phyloP scores from a whole-genome alignment of 1,140 invertebrate species.

The Wiebesia pumilae region DNA sequence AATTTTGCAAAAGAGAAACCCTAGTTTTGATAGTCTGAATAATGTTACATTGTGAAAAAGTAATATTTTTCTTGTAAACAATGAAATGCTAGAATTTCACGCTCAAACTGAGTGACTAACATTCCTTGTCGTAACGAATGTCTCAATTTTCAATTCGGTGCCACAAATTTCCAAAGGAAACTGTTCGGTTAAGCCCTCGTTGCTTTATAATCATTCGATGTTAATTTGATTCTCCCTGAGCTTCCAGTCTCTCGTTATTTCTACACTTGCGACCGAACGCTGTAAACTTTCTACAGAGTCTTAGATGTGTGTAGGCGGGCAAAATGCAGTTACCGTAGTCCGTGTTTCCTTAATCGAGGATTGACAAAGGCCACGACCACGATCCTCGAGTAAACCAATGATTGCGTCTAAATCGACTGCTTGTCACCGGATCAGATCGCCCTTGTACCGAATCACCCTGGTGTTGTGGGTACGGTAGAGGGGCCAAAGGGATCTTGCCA shows the following conservation, averaged over 20 bases:
- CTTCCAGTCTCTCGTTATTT: neutral
- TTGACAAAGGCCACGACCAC: constrained; percentile 45
- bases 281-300: neutral
- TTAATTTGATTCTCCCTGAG: neutral
- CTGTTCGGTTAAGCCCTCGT: too few species aligned
- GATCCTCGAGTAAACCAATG: constrained; percentile 63
- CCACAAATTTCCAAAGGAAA: neutral
- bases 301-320: neutral
- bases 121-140: too few species aligned
- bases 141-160: neutral
- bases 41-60: too few species aligned
- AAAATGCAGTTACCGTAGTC: neutral
- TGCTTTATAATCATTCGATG: neutral
- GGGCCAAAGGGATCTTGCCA: constrained; percentile 22
- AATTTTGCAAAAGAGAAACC: too few species aligned
- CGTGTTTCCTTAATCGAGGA: constrained; percentile 62
- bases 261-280: neutral
- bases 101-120: too few species aligned
- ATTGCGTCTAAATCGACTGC: constrained; percentile 64
- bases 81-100: too few species aligned
- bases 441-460: constrained; percentile 56
- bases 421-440: constrained; percentile 60
- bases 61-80: too few species aligned
- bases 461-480: constrained; percentile 29
- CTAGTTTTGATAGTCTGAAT: too few species aligned